Evolutionary conservation across 2,888 invertebrate species (phyloP), one percentile per base, ranked within the genome.

Genomic region (Eristalinus sepulchralis): DNA sequence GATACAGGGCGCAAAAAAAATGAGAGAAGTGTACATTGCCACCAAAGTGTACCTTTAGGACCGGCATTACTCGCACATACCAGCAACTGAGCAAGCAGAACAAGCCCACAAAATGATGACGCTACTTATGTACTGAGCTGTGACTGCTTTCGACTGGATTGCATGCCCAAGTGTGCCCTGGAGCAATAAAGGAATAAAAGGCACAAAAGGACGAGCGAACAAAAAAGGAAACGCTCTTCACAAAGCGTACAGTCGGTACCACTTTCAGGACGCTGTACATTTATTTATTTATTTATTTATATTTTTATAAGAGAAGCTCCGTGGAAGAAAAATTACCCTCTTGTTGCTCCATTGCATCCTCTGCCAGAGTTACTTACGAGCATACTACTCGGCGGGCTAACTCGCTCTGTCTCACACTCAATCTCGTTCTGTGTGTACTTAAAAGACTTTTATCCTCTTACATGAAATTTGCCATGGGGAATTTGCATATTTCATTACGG

Each of bases 401-500:
- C 85, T 79, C 68, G 62, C 39, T 57, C 71, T 63, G 47, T 31
- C 59, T 60, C 47, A 77, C 33, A 77, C 82, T 77, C 82, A 79
- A 72, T 71, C 76, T 60, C 24, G n/a, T 8, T 9, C 47, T 55
- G 60, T 81, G 60, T 62, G 11, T 81, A 78, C 84, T 86, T 88
- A 86, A 88, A 86, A 88, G 88, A 88, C 87, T 86, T 83, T 88
- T 88, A 88, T 88, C 88, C 88, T 88, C 84, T 91, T 91, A 91
- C 89, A 90, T 89, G 90, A 91, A 91, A 90, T 91, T 91, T 90
- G 91, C 91, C 91, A 89, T 89, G 90, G 91, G 91, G 91, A 91
- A 91, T 91, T 91, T 91, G 90, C 91, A 91, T 91, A 91, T 91
- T 91, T 91, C 91, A 91, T 91, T 91, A 91, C 90, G 89, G 89